Conservation (phyloP, 2,888 invertebrate genomes). For the Acrobasis suavella region DNA sequence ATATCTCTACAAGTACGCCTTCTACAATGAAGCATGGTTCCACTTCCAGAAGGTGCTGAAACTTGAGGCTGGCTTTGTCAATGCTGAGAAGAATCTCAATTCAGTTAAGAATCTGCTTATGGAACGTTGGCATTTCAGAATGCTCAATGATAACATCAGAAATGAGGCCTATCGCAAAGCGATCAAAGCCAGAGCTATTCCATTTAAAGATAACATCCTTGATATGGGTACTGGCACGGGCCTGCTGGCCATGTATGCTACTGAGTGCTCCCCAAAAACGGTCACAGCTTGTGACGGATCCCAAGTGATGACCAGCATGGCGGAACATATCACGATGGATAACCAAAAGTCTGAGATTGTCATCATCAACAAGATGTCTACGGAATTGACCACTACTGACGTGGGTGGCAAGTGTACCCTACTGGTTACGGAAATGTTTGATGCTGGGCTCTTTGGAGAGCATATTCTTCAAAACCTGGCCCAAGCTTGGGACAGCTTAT, state of each 20-base stretch:
- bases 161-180: conserved; percentile 86
- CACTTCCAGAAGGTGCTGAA: conserved; percentile 81
- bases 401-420: conserved; percentile 83
- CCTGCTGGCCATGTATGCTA: conserved; percentile 86
- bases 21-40: conserved; percentile 78
- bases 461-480: conserved; percentile 84
- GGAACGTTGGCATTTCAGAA: conserved; percentile 91
- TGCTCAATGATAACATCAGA: conserved; percentile 88
- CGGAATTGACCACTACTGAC: conserved; percentile 74
- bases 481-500: conserved; percentile 86
- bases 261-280: conserved; percentile 74
- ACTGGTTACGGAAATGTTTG: conserved; percentile 90
- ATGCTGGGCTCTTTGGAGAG: conserved; percentile 91
- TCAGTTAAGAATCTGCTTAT: conserved; percentile 86
- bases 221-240: conserved; percentile 92
- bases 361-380: conserved; percentile 84
- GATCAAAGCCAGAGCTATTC: conserved; percentile 79
- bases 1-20: conserved; percentile 77
- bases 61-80: conserved; percentile 75
- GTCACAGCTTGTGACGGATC: conserved; percentile 87
- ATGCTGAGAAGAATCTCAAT: conserved; percentile 85
- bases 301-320: conserved; percentile 83
- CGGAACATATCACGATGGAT: conserved; percentile 66
- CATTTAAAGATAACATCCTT: conserved; percentile 77
- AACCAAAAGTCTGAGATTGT: conserved; percentile 77